phyloP scores from a whole-genome alignment of 2,797 vertebrate species.

The Cygnus olor region DNA sequence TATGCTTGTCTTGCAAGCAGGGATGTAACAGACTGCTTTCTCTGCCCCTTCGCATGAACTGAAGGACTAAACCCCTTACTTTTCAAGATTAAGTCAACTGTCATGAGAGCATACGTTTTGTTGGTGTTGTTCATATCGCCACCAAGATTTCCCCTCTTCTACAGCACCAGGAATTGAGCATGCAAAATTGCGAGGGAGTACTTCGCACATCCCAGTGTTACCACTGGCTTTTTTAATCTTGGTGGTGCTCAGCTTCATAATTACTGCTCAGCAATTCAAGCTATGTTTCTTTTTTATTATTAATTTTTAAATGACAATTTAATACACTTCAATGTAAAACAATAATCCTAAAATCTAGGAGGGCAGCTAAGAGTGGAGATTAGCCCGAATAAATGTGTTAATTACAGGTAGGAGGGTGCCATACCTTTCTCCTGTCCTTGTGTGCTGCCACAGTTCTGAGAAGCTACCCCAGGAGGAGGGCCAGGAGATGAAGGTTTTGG shows the following conservation, averaged over 20 bases:
- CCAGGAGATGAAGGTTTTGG: slow-evolving; percentile 29
- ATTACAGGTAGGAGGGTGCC: not conserved
- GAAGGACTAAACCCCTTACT: not conserved
- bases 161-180: not conserved
- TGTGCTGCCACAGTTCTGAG: not conserved
- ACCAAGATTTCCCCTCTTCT: not conserved
- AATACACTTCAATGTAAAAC: not conserved
- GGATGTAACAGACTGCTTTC: not conserved
- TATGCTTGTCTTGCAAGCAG: not conserved
- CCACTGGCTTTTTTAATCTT: not conserved
- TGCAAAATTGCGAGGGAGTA: not conserved
- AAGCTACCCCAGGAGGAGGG: slow-evolving; percentile 10
- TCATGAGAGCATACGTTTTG: not conserved
- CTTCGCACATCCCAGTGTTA: accelerated
- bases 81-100: not conserved
- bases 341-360: not conserved
- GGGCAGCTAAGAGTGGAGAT: not conserved
- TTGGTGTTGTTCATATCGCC: not conserved
- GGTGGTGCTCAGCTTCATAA: not conserved
- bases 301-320: not conserved
- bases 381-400: not conserved
- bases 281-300: not conserved
- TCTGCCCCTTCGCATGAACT: not conserved
- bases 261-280: slow-evolving; percentile 4
- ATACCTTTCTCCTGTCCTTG: not conserved